Evolutionary conservation across 1,140 invertebrate species (phyloP), one percentile per base, ranked within the genome.

Genomic region (Samia ricini): DNA sequence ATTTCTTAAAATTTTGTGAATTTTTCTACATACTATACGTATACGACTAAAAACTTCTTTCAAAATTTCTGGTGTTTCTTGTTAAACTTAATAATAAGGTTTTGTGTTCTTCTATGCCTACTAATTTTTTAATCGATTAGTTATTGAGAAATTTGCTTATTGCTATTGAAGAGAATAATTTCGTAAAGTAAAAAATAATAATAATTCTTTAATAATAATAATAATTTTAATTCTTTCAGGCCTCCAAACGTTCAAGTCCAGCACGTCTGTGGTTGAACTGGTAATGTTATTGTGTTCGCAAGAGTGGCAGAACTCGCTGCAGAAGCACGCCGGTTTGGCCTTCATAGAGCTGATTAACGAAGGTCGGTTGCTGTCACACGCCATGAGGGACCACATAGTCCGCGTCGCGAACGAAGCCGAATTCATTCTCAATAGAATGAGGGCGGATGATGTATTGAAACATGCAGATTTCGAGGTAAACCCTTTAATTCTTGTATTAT

Each of bases 291-390:
- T 99, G 19, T 99, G 99, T 90, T 99, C 98, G 0, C 99, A 99
- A 91, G 99, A 99, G 91, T 99, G 99, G 99, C 99, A 99, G 90
- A 99, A 99, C 90, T 99, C 98, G 0, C 89, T 99, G 18, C 99
- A 99, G 88, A 99, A 99, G 91, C 98, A 99, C 91, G 99, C 99
- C 5, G 99, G 99, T 0, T 93, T 99, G 15, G 98, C 99, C 8
- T 99, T 99, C 91, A 99, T 99, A 76, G 99, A 99, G 91, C 93
- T 99, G 24, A 99, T 99, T 72, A 99, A 99, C 88, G 99, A 99
- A 92, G 99, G 99, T 71, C 95, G 98, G 68, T 92, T 99, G 61
- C 92, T 99, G 63, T 99, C 98, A 8, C 99, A 99, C 91, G 98
- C 98, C 15, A 99, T 99, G 95, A 96, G 99, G 87, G 99, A 99